A percentile compares a stretch with the other conserved stretches of the same genome.
Conservation (phyloP, 2,113 vertebrate genomes). For the Mugil cephalus region DNA sequence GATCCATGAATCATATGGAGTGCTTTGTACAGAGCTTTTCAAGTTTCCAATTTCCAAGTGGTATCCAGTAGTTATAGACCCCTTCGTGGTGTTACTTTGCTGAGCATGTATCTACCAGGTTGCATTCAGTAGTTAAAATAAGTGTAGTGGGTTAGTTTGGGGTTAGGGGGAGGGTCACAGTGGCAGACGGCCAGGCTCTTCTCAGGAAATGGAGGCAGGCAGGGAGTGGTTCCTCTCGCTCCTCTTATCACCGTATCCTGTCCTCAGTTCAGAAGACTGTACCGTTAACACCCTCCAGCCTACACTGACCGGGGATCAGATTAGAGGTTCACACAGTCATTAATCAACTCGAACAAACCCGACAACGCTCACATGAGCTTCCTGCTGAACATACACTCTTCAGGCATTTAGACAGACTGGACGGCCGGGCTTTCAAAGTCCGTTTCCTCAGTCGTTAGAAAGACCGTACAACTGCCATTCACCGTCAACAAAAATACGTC, state of each 20-base stretch:
- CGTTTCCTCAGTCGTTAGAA: constrained; percentile 37
- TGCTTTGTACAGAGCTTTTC: too few relatives aligned
- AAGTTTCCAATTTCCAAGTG: too few relatives aligned
- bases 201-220: constrained; percentile 62
- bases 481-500: too few relatives aligned
- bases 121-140: too few relatives aligned
- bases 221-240: constrained; percentile 74
- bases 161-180: constrained; percentile 7
- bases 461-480: background rate
- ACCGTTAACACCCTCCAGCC: constrained; percentile 38
- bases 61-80: too few relatives aligned
- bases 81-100: too few relatives aligned
- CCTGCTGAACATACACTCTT: constrained; percentile 32
- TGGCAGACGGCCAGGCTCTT: constrained; percentile 60
- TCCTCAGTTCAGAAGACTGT: constrained; percentile 44
- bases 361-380: background rate
- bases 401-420: fast-evolving
- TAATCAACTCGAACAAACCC: constrained; percentile 10
- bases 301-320: constrained; percentile 28
- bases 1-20: too few relatives aligned
- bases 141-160: background rate
- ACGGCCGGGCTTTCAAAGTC: constrained; percentile 13
- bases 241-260: constrained; percentile 68
- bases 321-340: constrained; percentile 32
- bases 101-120: too few relatives aligned